Evolutionary conservation across 2,888 invertebrate species (phyloP).

Genomic region (Aquatica leii): DNA sequence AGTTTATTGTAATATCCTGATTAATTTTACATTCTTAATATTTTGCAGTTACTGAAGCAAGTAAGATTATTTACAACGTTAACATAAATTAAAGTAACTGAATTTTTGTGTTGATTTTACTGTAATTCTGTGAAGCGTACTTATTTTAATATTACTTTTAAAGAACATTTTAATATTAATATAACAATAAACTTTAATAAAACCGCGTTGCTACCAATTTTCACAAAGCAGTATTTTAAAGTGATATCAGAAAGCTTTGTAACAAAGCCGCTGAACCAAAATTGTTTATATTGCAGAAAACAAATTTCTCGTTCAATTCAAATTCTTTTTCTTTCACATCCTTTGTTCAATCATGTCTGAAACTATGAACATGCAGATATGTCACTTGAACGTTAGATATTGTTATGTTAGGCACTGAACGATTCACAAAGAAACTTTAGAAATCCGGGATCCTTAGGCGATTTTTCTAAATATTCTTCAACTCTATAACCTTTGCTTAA

Average conservation of each 20-base stretch:
- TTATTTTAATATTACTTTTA: too few relatives aligned
- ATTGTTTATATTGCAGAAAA: neutral
- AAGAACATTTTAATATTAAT: too few relatives aligned
- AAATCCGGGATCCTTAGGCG: constrained; percentile 16
- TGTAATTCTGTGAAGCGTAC: too few relatives aligned
- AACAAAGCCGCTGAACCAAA: neutral
- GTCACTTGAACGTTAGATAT: constrained; percentile 13
- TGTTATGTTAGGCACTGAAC: constrained; percentile 13
- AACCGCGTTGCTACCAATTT: too few relatives aligned
- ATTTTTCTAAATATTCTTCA: constrained; percentile 8
- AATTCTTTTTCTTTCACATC: constrained; percentile 4
- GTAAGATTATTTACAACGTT: too few relatives aligned
- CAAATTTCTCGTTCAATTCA: constrained; percentile 3
- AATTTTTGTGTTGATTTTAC: too few relatives aligned
- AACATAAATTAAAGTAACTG: too few relatives aligned
- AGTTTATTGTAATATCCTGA: too few relatives aligned
- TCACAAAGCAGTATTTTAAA: too few relatives aligned
- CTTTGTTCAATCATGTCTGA: constrained; percentile 13
- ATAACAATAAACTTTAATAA: too few relatives aligned
- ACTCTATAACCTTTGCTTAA: constrained; percentile 20
- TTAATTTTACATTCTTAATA: too few relatives aligned
- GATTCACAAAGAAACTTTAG: constrained; percentile 14
- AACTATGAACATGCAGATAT: constrained; percentile 15
- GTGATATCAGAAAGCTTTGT: neutral
- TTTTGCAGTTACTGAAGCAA: too few relatives aligned